These are phyloP conservation scores for Oreonectes daqikongensis DNA, from an alignment of 2,797 vertebrate species.

Conservation along the genomic window DNA sequence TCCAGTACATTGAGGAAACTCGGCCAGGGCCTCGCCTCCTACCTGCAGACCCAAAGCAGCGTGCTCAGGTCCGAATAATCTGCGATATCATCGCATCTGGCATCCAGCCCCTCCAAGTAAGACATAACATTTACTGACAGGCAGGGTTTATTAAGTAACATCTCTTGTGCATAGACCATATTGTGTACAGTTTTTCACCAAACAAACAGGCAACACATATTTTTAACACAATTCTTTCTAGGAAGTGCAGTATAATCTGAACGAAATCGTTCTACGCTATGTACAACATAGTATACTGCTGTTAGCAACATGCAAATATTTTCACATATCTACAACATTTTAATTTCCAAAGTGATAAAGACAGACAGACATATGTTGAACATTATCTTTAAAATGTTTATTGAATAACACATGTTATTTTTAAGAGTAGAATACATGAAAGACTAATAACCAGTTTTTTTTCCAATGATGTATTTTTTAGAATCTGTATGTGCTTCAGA, in stretches of 20 bases:
- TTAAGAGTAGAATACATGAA: background rate
- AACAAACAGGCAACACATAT: no score
- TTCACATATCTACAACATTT: no score
- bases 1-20: slow-evolving; percentile 96
- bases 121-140: background rate
- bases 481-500: slow-evolving; percentile 85
- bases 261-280: no score
- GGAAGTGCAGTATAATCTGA: no score
- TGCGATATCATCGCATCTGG: slow-evolving; percentile 87
- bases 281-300: no score
- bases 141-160: no score
- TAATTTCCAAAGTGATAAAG: no score
- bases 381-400: no score
- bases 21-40: slow-evolving; percentile 82
- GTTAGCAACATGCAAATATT: no score
- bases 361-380: no score
- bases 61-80: slow-evolving; percentile 90
- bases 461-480: slow-evolving; percentile 60
- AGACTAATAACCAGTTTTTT: background rate
- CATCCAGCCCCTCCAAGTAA: slow-evolving; percentile 94
- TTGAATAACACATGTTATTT: background rate
- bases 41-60: slow-evolving; percentile 84
- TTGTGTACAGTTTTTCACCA: background rate
- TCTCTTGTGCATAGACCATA: background rate
- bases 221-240: no score